phyloP scores from a whole-genome alignment of 2,888 invertebrate species.

The Drosophila lutescens region DNA sequence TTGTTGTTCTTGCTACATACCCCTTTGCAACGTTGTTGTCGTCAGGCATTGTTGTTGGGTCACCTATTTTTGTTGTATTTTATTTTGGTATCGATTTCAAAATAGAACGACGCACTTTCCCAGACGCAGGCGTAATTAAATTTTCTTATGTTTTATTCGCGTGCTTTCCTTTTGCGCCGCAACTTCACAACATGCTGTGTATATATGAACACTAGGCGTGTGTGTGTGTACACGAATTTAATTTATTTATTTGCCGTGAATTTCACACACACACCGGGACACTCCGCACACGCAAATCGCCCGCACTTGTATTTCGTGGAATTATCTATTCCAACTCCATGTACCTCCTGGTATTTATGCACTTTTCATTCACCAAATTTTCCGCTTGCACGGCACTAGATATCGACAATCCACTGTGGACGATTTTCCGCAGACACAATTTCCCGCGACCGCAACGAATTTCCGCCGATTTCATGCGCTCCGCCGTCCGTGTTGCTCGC shows the following conservation, averaged over 20 bases:
- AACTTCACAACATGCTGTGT: slow-evolving; percentile 63
- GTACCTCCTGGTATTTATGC: not conserved
- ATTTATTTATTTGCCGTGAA: slow-evolving; percentile 54
- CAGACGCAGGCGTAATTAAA: slow-evolving; percentile 58
- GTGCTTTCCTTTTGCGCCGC: slow-evolving; percentile 74
- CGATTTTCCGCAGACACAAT: too few species aligned
- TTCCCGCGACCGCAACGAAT: too few species aligned
- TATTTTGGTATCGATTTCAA: slow-evolving; percentile 80
- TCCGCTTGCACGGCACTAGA: slow-evolving; percentile 2
- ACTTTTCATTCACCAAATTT: slow-evolving; percentile 22
- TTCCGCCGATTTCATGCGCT: too few species aligned
- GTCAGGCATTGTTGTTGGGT: slow-evolving; percentile 49
- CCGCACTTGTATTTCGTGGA: slow-evolving; percentile 45
- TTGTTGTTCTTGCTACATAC: slow-evolving; percentile 48
- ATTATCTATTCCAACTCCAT: slow-evolving; percentile 24
- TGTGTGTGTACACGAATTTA: slow-evolving; percentile 54
- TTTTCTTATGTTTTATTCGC: slow-evolving; percentile 57
- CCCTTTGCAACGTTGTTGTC: slow-evolving; percentile 58
- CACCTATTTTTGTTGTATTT: slow-evolving; percentile 56
- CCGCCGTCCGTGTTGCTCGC: too few species aligned
- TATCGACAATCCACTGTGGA: too few species aligned
- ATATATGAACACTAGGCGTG: not conserved
- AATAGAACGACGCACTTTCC: slow-evolving; percentile 78
- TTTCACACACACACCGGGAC: slow-evolving; percentile 39
- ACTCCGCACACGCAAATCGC: slow-evolving; percentile 13